Percentiles rank a stretch among this genome's conserved stretches.
phyloP scores from a whole-genome alignment of 1,140 invertebrate genomes.

The Portunus trituberculatus region DNA sequence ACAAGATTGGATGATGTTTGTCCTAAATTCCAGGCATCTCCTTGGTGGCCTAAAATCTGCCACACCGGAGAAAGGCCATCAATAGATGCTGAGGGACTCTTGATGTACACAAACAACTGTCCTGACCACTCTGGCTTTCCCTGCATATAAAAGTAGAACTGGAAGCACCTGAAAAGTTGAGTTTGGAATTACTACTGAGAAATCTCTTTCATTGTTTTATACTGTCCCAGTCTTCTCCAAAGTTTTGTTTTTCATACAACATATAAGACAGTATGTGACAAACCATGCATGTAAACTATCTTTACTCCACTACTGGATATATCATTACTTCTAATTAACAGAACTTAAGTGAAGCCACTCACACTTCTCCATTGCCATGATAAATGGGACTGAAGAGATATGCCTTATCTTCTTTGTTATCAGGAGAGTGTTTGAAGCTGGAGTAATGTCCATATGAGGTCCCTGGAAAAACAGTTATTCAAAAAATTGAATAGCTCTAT shows the following conservation, averaged over 20 bases:
- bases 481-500: not conserved
- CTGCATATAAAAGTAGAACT: slow-evolving; percentile 66
- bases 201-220: not conserved
- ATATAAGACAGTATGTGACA: not conserved
- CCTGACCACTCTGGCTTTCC: slow-evolving; percentile 50
- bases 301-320: not conserved
- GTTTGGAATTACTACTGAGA: not conserved
- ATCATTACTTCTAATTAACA: not conserved
- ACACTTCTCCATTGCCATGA: slow-evolving; percentile 49
- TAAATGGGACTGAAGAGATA: slow-evolving; percentile 30
- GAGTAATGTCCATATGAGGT: slow-evolving; percentile 54
- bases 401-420: not conserved
- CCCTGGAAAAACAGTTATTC: slow-evolving; percentile 25
- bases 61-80: not conserved
- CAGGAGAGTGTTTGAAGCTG: slow-evolving; percentile 30
- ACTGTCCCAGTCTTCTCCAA: not conserved
- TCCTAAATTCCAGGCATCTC: slow-evolving; percentile 47
- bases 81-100: slow-evolving; percentile 37
- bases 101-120: slow-evolving; percentile 26
- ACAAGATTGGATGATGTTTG: not conserved
- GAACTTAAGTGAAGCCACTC: not conserved
- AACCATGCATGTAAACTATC: not conserved
- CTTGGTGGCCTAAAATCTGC: slow-evolving; percentile 30
- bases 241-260: too few relatives aligned
- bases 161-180: slow-evolving; percentile 51